These are phyloP conservation scores for Ardeotis arabs DNA, from an alignment of 2,113 vertebrate species.

Conservation along the genomic window DNA sequence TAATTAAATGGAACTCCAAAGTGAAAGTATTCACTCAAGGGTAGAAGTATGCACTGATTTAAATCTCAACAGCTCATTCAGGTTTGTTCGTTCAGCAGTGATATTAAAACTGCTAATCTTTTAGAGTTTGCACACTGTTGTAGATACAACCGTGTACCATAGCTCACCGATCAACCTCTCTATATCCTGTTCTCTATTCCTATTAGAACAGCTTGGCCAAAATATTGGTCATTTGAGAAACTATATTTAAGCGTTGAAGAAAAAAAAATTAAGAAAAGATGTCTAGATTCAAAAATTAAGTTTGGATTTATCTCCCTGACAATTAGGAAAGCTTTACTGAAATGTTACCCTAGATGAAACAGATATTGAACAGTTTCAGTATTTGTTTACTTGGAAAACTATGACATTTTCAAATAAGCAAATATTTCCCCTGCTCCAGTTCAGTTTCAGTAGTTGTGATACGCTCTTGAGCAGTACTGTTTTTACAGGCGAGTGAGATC, in stretches of 20 bases:
- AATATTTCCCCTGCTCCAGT: neutral
- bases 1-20: neutral
- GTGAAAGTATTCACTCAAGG: accelerated
- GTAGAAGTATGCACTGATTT: neutral
- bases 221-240: neutral
- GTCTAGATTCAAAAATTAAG: neutral
- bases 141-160: neutral
- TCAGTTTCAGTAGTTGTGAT: neutral
- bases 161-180: neutral
- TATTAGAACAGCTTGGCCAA: neutral
- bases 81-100: neutral
- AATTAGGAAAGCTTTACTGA: neutral
- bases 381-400: neutral
- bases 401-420: neutral
- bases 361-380: neutral
- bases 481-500: neutral
- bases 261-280: neutral
- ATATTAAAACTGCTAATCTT: neutral
- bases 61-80: neutral
- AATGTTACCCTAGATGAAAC: neutral
- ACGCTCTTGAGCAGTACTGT: neutral
- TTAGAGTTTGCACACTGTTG: neutral
- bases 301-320: neutral
- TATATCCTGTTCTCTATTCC: neutral
- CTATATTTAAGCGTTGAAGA: neutral